Evolutionary conservation across 2,888 invertebrate species (phyloP).

Genomic region (Agonopterix alstromeriana): DNA sequence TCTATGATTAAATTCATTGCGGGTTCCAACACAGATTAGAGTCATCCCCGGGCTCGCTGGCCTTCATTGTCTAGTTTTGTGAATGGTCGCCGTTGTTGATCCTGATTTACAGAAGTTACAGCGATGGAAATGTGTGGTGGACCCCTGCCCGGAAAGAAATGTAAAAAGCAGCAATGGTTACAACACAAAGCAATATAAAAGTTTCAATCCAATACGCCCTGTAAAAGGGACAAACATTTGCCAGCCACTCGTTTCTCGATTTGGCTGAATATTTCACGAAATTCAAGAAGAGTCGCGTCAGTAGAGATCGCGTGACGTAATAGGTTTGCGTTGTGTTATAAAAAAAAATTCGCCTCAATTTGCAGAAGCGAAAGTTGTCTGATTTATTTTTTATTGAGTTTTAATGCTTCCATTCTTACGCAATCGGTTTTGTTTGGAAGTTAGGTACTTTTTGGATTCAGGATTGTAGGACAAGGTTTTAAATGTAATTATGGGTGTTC

Average conservation of each 20-base stretch:
- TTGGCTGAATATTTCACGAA: constrained; percentile 5
- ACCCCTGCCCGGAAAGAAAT: no score
- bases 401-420: not conserved
- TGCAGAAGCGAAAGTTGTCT: not conserved
- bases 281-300: constrained; percentile 1
- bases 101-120: no score
- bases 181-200: not conserved
- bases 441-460: no score
- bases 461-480: no score
- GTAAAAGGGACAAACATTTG: constrained; percentile 3
- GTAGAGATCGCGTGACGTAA: constrained; percentile 2
- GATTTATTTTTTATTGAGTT: not conserved
- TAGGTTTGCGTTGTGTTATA: constrained; percentile 1
- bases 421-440: not conserved
- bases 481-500: no score
- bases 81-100: no score
- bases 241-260: not conserved
- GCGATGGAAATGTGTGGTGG: no score
- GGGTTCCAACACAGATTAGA: no score
- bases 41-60: no score
- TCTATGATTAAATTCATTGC: no score
- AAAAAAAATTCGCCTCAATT: not conserved
- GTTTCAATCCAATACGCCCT: not conserved
- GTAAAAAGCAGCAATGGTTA: not conserved
- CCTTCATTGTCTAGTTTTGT: no score